These are phyloP conservation scores for Danaus melanippus DNA, from an alignment of 1,140 invertebrate genomes.

Conservation along the genomic window DNA sequence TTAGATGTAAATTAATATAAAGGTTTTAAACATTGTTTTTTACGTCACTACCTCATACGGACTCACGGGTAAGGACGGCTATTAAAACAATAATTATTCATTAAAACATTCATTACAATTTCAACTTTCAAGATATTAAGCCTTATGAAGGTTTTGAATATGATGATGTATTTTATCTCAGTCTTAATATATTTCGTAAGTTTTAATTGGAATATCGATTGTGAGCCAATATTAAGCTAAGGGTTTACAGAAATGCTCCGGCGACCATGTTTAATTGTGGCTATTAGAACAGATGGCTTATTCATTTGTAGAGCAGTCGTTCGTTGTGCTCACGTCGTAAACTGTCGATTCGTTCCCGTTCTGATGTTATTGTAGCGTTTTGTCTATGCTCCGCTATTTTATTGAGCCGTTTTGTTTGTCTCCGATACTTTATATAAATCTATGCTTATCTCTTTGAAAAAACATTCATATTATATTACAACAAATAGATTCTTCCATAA, in stretches of 20 bases:
- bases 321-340: slow-evolving; percentile 68
- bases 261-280: slow-evolving; percentile 68
- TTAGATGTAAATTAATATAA: too few relatives aligned
- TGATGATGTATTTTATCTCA: too few relatives aligned
- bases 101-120: too few relatives aligned
- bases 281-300: slow-evolving; percentile 72
- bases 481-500: too few relatives aligned
- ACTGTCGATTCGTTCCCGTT: slow-evolving; percentile 69
- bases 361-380: slow-evolving; percentile 71
- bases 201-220: too few relatives aligned
- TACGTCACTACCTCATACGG: too few relatives aligned
- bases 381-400: slow-evolving; percentile 70
- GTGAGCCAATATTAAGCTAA: slow-evolving; percentile 23
- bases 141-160: too few relatives aligned
- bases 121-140: too few relatives aligned
- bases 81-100: too few relatives aligned
- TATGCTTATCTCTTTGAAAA: slow-evolving; percentile 42
- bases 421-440: slow-evolving; percentile 43
- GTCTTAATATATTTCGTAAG: too few relatives aligned
- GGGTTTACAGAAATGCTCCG: slow-evolving; percentile 19
- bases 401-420: slow-evolving; percentile 64
- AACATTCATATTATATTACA: slow-evolving; percentile 1
- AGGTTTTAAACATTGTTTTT: too few relatives aligned
- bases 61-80: too few relatives aligned
- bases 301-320: slow-evolving; percentile 71